phyloP scores from a whole-genome alignment of 30 jellyfish, hydroid and myxozoan genomes.

The Sanderia malayensis region DNA sequence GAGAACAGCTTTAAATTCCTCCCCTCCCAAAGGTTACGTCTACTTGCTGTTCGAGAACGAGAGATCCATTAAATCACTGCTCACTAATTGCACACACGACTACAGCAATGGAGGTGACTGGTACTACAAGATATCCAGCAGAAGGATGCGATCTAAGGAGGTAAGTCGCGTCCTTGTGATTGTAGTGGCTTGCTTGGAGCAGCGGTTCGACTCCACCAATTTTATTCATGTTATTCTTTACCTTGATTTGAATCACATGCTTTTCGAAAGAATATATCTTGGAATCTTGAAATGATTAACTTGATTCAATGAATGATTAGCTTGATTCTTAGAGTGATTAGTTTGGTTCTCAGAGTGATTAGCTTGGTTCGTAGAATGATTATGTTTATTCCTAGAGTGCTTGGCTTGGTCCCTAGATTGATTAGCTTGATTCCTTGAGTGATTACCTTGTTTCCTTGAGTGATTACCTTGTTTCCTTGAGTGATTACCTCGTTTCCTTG shows the following conservation, averaged over 20 bases:
- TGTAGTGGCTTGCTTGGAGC: not conserved
- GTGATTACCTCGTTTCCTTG: too few relatives aligned
- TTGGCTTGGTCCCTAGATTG: too few relatives aligned
- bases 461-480: too few relatives aligned
- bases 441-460: too few relatives aligned
- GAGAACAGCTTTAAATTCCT: conserved; percentile 44
- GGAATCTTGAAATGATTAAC: not conserved
- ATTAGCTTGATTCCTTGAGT: too few relatives aligned
- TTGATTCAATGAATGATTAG: not conserved
- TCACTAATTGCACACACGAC: conserved; percentile 84
- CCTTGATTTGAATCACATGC: conserved; percentile 65
- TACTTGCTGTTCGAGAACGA: conserved; percentile 83
- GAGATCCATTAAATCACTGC: conserved; percentile 78
- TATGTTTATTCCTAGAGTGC: too few relatives aligned
- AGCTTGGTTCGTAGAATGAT: too few relatives aligned
- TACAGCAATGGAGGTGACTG: conserved; percentile 90
- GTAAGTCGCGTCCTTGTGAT: conserved; percentile 7
- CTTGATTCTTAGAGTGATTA: too few relatives aligned
- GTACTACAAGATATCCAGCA: conserved; percentile 82
- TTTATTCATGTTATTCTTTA: conserved; percentile 61
- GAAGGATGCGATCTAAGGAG: conserved; percentile 81
- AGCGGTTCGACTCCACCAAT: not conserved
- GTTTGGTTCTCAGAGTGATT: too few relatives aligned
- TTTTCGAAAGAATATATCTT: not conserved
- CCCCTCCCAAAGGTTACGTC: conserved; percentile 85